These are phyloP conservation scores for Cosmia pyralina DNA, from an alignment of 2,888 invertebrate species.

Conservation along the genomic window DNA sequence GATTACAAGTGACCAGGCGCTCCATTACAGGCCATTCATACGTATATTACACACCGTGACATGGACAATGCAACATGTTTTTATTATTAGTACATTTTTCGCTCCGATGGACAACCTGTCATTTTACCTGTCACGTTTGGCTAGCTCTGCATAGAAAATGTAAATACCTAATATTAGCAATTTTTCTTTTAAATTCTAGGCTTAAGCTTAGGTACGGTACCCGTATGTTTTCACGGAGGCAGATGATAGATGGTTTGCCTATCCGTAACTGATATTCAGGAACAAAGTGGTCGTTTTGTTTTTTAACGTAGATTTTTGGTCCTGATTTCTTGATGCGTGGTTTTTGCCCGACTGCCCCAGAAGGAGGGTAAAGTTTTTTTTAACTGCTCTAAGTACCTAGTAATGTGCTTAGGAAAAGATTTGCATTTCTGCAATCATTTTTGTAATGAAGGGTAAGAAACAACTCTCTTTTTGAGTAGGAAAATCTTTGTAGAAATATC, in stretches of 20 bases:
- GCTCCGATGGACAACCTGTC: constrained; percentile 13
- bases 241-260: neutral
- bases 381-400: neutral
- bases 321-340: constrained; percentile 30
- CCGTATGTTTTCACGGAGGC: constrained; percentile 15
- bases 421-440: neutral
- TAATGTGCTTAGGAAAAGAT: neutral
- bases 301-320: neutral
- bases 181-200: constrained; percentile 29
- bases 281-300: neutral
- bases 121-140: constrained; percentile 51
- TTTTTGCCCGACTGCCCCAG: too few relatives aligned
- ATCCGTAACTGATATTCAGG: constrained; percentile 1
- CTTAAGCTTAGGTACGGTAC: constrained; percentile 28
- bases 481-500: neutral
- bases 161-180: neutral
- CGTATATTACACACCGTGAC: neutral
- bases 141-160: constrained; percentile 41
- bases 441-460: neutral
- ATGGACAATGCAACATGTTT: constrained; percentile 19
- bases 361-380: neutral
- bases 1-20: constrained; percentile 8
- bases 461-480: neutral
- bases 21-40: constrained; percentile 10
- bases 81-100: constrained; percentile 12